phyloP scores from a whole-genome alignment of 2,888 invertebrate genomes.

The Anodontia alba region DNA sequence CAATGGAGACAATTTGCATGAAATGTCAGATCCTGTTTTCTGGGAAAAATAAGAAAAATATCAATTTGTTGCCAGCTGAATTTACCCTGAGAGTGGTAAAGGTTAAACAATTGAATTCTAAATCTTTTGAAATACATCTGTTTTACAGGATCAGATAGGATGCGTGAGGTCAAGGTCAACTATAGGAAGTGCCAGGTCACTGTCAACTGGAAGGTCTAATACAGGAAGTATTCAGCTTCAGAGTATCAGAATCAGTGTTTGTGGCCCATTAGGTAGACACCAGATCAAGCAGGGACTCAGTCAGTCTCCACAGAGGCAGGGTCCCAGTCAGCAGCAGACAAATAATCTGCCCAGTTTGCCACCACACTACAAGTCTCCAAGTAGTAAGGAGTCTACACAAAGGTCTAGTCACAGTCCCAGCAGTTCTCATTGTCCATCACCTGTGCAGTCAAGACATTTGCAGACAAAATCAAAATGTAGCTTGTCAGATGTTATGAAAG shows the following conservation, averaged over 20 bases:
- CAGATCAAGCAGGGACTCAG: not conserved
- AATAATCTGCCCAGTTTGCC: not conserved
- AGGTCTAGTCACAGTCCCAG: not conserved
- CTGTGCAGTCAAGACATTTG: not conserved
- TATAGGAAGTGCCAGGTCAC: not conserved
- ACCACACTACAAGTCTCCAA: not conserved
- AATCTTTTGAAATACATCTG: no score
- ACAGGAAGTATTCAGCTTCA: constrained; percentile 42
- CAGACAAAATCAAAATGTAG: constrained; percentile 5
- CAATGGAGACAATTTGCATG: no score
- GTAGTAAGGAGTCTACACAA: not conserved
- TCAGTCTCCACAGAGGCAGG: not conserved
- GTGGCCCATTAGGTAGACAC: constrained; percentile 27
- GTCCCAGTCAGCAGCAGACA: not conserved
- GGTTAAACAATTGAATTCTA: no score
- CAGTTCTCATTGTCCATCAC: not conserved
- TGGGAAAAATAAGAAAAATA: no score
- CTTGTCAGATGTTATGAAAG: not conserved
- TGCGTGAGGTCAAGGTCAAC: no score
- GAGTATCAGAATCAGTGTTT: constrained; percentile 43
- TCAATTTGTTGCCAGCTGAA: no score
- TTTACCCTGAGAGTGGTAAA: no score
- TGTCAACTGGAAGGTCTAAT: constrained; percentile 8
- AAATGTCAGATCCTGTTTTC: no score
- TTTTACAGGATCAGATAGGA: no score